A percentile compares a stretch with the other conserved stretches of the same genome.
Conservation (phyloP, 2,888 invertebrate species). For the Drosophila atroscutellata region DNA sequence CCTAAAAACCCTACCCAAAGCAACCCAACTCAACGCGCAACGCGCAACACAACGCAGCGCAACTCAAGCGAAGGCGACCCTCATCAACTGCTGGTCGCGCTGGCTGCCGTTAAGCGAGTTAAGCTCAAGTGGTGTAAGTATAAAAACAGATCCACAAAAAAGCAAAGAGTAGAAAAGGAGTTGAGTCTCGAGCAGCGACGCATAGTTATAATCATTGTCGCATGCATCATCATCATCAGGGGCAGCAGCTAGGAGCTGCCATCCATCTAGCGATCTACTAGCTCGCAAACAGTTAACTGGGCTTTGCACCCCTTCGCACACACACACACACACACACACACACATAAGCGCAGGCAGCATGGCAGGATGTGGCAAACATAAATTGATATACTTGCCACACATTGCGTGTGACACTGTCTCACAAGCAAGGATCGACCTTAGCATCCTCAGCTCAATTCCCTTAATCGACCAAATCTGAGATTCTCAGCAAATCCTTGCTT, state of each 20-base stretch:
- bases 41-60: neutral
- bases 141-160: slow-evolving; percentile 54
- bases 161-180: slow-evolving; percentile 2
- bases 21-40: neutral
- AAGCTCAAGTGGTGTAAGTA: slow-evolving; percentile 80
- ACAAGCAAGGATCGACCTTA: neutral
- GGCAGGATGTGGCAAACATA: slow-evolving; percentile 4
- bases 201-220: slow-evolving; percentile 45
- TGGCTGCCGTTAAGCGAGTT: slow-evolving; percentile 30
- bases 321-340: neutral
- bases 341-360: neutral
- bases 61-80: slow-evolving; percentile 51
- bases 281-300: slow-evolving; percentile 5
- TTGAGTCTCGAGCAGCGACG: slow-evolving; percentile 4
- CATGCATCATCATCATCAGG: slow-evolving; percentile 24
- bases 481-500: neutral
- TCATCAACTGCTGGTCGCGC: slow-evolving; percentile 55
- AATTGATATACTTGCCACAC: slow-evolving; percentile 30
- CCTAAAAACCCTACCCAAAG: neutral
- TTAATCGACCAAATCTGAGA: neutral
- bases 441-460: neutral
- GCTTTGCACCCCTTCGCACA: slow-evolving; percentile 9
- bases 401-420: slow-evolving; percentile 30
- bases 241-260: neutral
- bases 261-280: slow-evolving; percentile 7